Conservation (phyloP, 2,113 vertebrate species). For the Corythornis cristatus region DNA sequence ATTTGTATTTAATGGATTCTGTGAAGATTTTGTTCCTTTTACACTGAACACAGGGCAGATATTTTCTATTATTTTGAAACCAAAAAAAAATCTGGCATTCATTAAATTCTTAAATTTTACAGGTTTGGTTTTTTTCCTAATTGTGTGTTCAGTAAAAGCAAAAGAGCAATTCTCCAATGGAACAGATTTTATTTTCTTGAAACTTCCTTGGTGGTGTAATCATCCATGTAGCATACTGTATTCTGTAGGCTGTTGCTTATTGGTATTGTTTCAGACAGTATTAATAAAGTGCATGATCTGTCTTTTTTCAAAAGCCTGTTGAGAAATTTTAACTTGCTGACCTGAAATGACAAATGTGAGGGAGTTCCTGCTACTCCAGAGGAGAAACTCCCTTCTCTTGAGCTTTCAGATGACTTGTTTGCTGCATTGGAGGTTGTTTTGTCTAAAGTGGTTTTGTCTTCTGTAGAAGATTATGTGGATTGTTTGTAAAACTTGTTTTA, state of each 20-base stretch:
- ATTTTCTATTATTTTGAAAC: slow-evolving; percentile 63
- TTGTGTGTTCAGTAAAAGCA: slow-evolving; percentile 43
- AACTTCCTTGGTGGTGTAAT: slow-evolving; percentile 37
- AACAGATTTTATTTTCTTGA: slow-evolving; percentile 58
- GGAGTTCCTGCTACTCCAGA: neutral
- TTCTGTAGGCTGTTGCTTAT: slow-evolving; percentile 64
- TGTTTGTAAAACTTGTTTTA: slow-evolving; percentile 56
- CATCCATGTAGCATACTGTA: slow-evolving; percentile 45
- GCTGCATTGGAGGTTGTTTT: slow-evolving; percentile 43
- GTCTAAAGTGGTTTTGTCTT: slow-evolving; percentile 23
- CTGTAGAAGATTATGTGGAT: slow-evolving; percentile 61
- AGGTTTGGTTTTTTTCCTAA: slow-evolving; percentile 17
- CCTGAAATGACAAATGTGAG: neutral
- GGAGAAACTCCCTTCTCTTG: slow-evolving; percentile 22
- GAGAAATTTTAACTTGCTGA: neutral
- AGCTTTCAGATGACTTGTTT: slow-evolving; percentile 72
- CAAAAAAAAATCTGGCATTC: slow-evolving; percentile 27
- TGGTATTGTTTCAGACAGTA: slow-evolving; percentile 64
- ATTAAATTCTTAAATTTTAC: slow-evolving; percentile 69
- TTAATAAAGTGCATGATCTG: slow-evolving; percentile 58
- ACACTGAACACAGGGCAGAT: slow-evolving; percentile 57
- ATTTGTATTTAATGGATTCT: slow-evolving; percentile 51
- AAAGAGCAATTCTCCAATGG: slow-evolving; percentile 9
- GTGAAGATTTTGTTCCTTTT: slow-evolving; percentile 50
- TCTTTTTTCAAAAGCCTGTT: slow-evolving; percentile 53